Conservation (phyloP, 2,888 invertebrate genomes). For the Lepeophtheirus nordmannii region DNA sequence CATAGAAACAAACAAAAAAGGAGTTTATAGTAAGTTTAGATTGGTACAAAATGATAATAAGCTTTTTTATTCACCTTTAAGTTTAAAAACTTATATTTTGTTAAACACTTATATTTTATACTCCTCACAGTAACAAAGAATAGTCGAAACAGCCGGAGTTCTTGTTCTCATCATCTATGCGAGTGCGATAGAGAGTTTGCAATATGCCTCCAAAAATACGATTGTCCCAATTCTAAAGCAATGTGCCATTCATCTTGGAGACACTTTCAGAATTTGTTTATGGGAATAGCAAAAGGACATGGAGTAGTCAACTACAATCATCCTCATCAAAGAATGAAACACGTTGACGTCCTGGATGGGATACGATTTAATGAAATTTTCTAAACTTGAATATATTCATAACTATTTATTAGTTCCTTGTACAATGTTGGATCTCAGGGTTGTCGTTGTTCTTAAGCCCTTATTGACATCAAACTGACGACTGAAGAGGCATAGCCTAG, state of each 20-base stretch:
- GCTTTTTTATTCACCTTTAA: background rate
- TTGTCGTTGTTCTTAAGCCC: too few relatives aligned
- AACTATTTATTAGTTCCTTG: too few relatives aligned
- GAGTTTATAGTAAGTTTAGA: background rate
- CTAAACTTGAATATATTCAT: background rate
- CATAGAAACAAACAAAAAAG: too few relatives aligned
- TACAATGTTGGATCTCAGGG: too few relatives aligned
- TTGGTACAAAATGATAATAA: background rate
- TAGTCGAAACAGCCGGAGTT: constrained; percentile 28
- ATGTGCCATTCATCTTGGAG: constrained; percentile 56
- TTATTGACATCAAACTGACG: too few relatives aligned
- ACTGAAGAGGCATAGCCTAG: too few relatives aligned
- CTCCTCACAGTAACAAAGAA: background rate
- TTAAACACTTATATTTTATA: background rate
- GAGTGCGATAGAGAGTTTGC: constrained; percentile 66
- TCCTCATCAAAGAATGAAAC: background rate
- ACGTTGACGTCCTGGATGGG: too few relatives aligned
- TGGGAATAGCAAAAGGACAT: constrained; percentile 32
- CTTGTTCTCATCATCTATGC: constrained; percentile 62
- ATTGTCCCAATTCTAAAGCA: constrained; percentile 54
- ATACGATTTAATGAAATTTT: background rate
- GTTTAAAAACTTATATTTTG: background rate
- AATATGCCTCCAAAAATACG: constrained; percentile 54
- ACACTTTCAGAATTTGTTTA: constrained; percentile 55
- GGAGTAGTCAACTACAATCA: constrained; percentile 11